Conservation (phyloP, 2,113 vertebrate species). For the Periophthalmus modestus region DNA sequence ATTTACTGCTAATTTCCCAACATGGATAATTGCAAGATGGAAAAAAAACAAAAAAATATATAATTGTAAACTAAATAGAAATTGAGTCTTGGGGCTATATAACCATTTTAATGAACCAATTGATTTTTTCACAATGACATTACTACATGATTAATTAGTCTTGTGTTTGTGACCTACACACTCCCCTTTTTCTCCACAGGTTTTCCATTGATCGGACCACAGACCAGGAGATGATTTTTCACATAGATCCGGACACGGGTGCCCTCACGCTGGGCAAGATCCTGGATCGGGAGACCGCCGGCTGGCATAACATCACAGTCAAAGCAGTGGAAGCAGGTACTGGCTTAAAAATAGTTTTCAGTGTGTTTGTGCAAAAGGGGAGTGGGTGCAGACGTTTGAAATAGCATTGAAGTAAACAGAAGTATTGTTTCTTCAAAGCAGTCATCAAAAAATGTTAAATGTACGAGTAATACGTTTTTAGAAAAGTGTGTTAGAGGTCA, state of each 20-base stretch:
- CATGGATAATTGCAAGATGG: neutral
- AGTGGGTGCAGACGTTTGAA: neutral
- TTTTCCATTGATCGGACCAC: constrained; percentile 90
- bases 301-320: constrained; percentile 98
- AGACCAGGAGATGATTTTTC: constrained; percentile 90
- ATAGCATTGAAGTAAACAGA: neutral
- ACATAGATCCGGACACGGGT: constrained; percentile 89
- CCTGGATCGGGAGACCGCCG: constrained; percentile 92
- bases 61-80: neutral
- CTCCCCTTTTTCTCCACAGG: constrained; percentile 63
- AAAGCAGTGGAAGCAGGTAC: constrained; percentile 92
- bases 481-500: too few relatives aligned
- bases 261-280: constrained; percentile 89
- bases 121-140: neutral
- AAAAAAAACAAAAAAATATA: neutral
- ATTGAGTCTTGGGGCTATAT: neutral
- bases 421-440: neutral
- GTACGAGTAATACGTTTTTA: too few relatives aligned
- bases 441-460: too few relatives aligned
- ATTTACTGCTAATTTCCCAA: neutral
- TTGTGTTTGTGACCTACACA: neutral
- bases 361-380: neutral
- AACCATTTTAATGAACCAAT: neutral
- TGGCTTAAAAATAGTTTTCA: neutral
- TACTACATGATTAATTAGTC: neutral